Percentiles rank a stretch among this genome's conserved stretches.
phyloP scores from a whole-genome alignment of 2,113 vertebrate species.

The Microtus montanus region DNA sequence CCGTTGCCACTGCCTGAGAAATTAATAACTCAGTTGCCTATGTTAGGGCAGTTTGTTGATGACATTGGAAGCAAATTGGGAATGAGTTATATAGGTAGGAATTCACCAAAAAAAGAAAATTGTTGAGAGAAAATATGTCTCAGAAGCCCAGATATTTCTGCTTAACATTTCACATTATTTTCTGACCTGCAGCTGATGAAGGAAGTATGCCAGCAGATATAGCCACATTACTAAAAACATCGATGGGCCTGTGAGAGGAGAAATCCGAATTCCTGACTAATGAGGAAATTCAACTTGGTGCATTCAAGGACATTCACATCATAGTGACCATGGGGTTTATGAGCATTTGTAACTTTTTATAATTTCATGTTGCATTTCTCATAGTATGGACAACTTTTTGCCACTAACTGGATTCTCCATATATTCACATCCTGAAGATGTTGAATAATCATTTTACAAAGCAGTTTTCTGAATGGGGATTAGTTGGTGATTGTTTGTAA shows the following conservation, averaged over 20 bases:
- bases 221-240: conserved; percentile 95
- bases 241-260: conserved; percentile 91
- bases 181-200: conserved; percentile 87
- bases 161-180: neutral
- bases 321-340: conserved; percentile 80
- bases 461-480: conserved; percentile 84
- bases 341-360: conserved; percentile 86
- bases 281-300: conserved; percentile 75
- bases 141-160: neutral
- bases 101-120: conserved; percentile 1
- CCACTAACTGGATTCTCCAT: conserved; percentile 79
- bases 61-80: neutral
- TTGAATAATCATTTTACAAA: conserved; percentile 83
- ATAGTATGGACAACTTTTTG: conserved; percentile 80
- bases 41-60: neutral
- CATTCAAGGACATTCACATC: conserved; percentile 80
- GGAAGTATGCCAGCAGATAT: conserved; percentile 93
- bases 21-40: neutral
- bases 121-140: neutral
- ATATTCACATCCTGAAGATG: conserved; percentile 77
- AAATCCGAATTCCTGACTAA: conserved; percentile 52
- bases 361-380: conserved; percentile 83
- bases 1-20: neutral
- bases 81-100: conserved; percentile 1
- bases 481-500: conserved; percentile 84